A percentile compares a stretch with the other conserved stretches of the same genome.
phyloP scores from a whole-genome alignment of 2,797 vertebrate genomes.

The Delichon dasypus region DNA sequence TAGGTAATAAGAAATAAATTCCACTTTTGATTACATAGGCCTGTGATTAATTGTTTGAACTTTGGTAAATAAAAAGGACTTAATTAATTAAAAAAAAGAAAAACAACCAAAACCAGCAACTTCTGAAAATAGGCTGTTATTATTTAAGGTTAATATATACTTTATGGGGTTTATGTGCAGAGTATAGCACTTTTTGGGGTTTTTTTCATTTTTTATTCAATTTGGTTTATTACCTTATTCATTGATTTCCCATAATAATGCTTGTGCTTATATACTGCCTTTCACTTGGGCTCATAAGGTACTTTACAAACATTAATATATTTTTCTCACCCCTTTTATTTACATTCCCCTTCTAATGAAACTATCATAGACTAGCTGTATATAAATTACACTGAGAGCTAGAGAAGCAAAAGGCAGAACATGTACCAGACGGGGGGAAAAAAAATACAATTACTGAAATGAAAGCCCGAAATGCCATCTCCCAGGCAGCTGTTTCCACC shows the following conservation, averaged over 20 bases:
- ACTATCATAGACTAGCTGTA: not conserved
- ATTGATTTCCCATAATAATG: conserved; percentile 47
- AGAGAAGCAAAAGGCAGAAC: not conserved
- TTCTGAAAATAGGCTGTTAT: not conserved
- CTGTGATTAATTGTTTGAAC: conserved; percentile 65
- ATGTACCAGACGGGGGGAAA: not conserved
- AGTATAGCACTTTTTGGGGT: not conserved
- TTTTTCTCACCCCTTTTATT: conserved; percentile 30
- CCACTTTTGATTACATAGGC: conserved; percentile 42
- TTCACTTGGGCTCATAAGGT: not conserved
- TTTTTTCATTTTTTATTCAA: conserved; percentile 7
- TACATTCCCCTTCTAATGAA: conserved; percentile 35
- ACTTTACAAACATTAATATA: conserved; percentile 26
- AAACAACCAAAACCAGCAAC: not conserved
- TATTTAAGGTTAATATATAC: conserved; percentile 3
- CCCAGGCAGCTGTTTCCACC: not conserved
- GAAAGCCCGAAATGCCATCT: not conserved
- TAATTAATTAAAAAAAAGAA: conserved; percentile 37
- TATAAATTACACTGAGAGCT: not conserved
- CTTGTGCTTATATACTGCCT: conserved; percentile 32
- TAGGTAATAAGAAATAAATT: conserved; percentile 50
- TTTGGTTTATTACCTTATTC: conserved; percentile 45
- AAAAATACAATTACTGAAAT: not conserved
- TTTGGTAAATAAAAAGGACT: conserved; percentile 23
- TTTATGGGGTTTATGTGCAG: not conserved